phyloP scores from a whole-genome alignment of 2,797 vertebrate genomes.

The Danio choprae region DNA sequence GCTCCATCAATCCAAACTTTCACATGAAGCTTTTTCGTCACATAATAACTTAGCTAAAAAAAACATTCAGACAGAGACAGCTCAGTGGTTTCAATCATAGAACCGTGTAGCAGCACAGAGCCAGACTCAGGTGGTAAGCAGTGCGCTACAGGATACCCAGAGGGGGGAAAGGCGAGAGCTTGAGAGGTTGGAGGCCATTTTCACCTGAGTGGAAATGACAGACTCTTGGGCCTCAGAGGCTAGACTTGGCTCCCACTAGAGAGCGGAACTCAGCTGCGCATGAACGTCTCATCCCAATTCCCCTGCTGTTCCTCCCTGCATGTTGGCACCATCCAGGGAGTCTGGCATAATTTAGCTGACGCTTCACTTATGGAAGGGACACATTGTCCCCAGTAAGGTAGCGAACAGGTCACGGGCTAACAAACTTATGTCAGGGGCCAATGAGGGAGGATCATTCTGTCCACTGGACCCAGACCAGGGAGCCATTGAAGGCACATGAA shows the following conservation, averaged over 20 bases:
- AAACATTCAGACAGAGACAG: conserved; percentile 47
- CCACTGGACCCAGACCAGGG: conserved; percentile 58
- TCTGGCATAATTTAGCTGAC: conserved; percentile 59
- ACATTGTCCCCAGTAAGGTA: conserved; percentile 63
- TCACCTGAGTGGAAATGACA: conserved; percentile 67
- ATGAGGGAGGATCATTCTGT: conserved; percentile 48
- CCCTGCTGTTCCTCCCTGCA: conserved; percentile 15
- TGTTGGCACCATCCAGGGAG: conserved; percentile 43
- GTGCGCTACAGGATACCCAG: conserved; percentile 55
- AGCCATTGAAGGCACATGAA: conserved; percentile 50
- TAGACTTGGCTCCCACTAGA: conserved; percentile 28
- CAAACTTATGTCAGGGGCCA: conserved; percentile 21
- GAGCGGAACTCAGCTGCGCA: conserved; percentile 40
- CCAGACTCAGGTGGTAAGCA: conserved; percentile 75
- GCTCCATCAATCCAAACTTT: conserved; percentile 16
- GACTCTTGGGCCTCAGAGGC: conserved; percentile 48
- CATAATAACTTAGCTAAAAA: conserved; percentile 47
- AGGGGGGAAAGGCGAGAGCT: conserved; percentile 26
- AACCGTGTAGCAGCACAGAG: conserved; percentile 43
- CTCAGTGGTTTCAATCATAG: conserved; percentile 48
- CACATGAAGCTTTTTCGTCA: conserved; percentile 22
- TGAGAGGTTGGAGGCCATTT: conserved; percentile 58
- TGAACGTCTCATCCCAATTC: conserved; percentile 24
- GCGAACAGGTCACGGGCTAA: conserved; percentile 48
- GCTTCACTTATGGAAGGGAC: conserved; percentile 61